Base-by-base conservation (phyloP, 2,113 vertebrate genomes). In the Ophiodon elongatus region DNA sequence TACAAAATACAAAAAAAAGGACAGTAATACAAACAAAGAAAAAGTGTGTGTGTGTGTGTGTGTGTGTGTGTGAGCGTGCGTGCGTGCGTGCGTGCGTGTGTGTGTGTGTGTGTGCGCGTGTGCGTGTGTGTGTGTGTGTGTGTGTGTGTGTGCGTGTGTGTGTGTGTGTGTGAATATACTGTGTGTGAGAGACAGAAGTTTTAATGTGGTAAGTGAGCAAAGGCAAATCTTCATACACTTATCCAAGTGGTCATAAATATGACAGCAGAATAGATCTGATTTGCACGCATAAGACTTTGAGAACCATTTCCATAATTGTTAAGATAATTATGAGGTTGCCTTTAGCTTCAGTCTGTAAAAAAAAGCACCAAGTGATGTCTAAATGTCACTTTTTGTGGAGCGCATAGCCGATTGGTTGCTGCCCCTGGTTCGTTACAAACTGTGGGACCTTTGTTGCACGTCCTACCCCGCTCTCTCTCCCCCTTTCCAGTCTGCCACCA, bases 11-110 rank as follows among this genome's bases (percentile, higher is more conserved):
- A n/a, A n/a, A n/a, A n/a, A n/a, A n/a, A n/a, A 4, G 41, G 69
- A 62, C 68, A 74, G 57, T 84, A 72, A 86, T 65, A 82, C 43
- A 83, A 85, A 87, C 85, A 85, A 6, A 65, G 50, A 45, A 57
- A 29, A 39, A 21, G 23, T 67, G n/a, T 60, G 29, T 8, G 0
- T 33, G 50, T 33, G 73, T 14, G 43, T 47, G 35, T 6, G 62
- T 50, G 37, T 74, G 79, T 65, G 19, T 62, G 57, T 62, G 60
- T 21, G n/a, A n/a, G n/a, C n/a, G n/a, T n/a, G n/a, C n/a, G n/a
- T n/a, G n/a, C n/a, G 79, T 66, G 59, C 6, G 62, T 35, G 65
- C 27, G 33, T 47, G 35, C 1, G 43, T 4, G 35, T 35, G 31
- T 25, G 63, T 39, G 65, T 21, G 11, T 4, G 74, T n/a, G 27